Conservation (phyloP, 1,140 invertebrate species). For the Apolygus lucorum region DNA sequence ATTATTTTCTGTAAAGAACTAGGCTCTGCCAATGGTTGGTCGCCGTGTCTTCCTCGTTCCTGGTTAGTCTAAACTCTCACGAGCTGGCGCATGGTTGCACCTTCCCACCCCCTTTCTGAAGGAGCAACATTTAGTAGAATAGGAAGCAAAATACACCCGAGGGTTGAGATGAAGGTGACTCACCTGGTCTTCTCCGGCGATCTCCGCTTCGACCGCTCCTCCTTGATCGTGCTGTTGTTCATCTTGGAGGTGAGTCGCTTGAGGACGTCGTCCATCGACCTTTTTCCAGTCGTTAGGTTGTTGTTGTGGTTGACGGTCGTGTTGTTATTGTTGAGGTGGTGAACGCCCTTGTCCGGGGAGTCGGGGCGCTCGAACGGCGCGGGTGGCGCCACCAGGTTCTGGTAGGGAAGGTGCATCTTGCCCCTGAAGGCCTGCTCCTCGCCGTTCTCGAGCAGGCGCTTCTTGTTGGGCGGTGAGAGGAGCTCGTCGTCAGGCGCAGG, state of each 20-base stretch:
- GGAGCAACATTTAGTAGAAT: too few relatives aligned
- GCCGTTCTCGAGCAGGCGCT: neutral
- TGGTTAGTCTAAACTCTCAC: too few relatives aligned
- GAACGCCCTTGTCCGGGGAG: conserved; percentile 49
- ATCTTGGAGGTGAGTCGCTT: conserved; percentile 72
- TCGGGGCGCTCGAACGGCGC: conserved; percentile 32
- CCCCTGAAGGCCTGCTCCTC: neutral
- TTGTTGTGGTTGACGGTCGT: conserved; percentile 42
- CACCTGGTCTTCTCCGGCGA: conserved; percentile 50
- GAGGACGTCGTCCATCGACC: conserved; percentile 80
- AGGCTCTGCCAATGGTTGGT: too few relatives aligned
- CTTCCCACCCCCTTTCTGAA: too few relatives aligned
- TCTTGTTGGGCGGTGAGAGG: conserved; percentile 35
- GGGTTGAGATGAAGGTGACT: too few relatives aligned
- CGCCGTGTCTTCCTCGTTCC: too few relatives aligned
- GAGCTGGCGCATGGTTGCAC: too few relatives aligned
- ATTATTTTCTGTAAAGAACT: too few relatives aligned
- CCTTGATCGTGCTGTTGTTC: conserved; percentile 56
- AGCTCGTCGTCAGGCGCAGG: conserved; percentile 46
- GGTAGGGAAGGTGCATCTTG: neutral
- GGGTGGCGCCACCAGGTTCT: neutral
- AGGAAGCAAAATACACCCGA: too few relatives aligned
- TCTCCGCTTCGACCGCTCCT: conserved; percentile 48
- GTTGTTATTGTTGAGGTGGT: conserved; percentile 42
- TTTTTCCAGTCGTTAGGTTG: conserved; percentile 40